These are phyloP conservation scores for Macroramphosus scolopax DNA, from an alignment of 2,797 vertebrate genomes.

Conservation along the genomic window DNA sequence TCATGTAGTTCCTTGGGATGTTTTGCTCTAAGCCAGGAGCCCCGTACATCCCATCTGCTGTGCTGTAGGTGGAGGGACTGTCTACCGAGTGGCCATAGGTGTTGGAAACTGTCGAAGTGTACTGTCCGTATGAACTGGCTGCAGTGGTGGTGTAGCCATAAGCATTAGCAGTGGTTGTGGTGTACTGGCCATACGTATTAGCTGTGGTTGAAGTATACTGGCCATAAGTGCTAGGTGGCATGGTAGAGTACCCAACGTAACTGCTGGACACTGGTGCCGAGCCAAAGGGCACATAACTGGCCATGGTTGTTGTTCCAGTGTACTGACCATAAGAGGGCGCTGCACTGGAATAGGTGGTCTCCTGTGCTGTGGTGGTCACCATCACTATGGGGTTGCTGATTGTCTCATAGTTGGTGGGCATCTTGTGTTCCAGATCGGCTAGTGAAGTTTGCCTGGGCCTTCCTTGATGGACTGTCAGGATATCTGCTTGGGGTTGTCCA, in stretches of 20 bases:
- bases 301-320: constrained; percentile 71
- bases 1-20: constrained; percentile 95
- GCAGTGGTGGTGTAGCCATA: constrained; percentile 79
- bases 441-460: constrained; percentile 91
- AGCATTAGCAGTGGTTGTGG: constrained; percentile 76
- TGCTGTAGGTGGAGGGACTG: constrained; percentile 85
- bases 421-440: constrained; percentile 95
- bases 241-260: constrained; percentile 75
- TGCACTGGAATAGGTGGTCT: constrained; percentile 79
- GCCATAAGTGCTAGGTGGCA: constrained; percentile 75
- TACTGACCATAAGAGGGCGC: constrained; percentile 78
- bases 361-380: constrained; percentile 84
- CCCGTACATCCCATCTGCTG: constrained; percentile 86
- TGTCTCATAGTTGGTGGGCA: constrained; percentile 94
- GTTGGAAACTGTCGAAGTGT: constrained; percentile 74
- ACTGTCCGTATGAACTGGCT: constrained; percentile 80
- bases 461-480: constrained; percentile 80
- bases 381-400: constrained; percentile 83
- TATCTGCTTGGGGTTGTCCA: constrained; percentile 81
- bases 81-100: constrained; percentile 82
- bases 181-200: constrained; percentile 77
- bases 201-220: constrained; percentile 73
- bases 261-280: constrained; percentile 71
- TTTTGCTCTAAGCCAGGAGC: constrained; percentile 91
- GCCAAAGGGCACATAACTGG: constrained; percentile 77